Evolutionary conservation across 2,113 vertebrate genomes (phyloP).

Genomic region (Lontra canadensis): DNA sequence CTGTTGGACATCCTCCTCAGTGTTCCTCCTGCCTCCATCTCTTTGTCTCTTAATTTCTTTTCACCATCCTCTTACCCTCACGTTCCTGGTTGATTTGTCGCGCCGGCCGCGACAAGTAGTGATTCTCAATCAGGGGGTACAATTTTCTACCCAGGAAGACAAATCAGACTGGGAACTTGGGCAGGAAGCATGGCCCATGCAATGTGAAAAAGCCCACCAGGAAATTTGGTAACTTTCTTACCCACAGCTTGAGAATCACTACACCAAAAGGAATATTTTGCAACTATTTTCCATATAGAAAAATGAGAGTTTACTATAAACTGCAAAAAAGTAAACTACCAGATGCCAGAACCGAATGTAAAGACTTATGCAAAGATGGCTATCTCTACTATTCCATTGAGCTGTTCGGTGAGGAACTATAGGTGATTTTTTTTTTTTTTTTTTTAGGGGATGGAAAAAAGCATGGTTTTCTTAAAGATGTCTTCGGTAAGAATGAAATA

Average conservation of each 20-base stretch:
- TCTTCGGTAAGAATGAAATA: neutral
- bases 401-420: neutral
- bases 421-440: neutral
- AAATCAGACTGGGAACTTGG: neutral
- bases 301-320: neutral
- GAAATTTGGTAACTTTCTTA: neutral
- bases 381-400: neutral
- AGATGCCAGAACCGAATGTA: conserved; percentile 6
- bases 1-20: too few relatives aligned
- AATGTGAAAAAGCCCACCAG: neutral
- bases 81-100: too few relatives aligned
- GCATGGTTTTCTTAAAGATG: neutral
- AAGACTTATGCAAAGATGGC: neutral
- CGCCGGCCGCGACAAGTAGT: too few relatives aligned
- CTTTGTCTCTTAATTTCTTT: too few relatives aligned
- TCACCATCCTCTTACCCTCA: too few relatives aligned
- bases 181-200: neutral
- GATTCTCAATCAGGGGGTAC: neutral
- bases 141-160: neutral
- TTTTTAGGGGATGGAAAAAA: neutral
- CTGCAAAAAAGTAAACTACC: neutral
- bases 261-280: neutral
- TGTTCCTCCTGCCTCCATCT: too few relatives aligned
- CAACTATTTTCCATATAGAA: conserved; percentile 2
- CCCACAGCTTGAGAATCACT: neutral